Conservation (phyloP, 2,797 vertebrate genomes). For the Pitangus sulphuratus region DNA sequence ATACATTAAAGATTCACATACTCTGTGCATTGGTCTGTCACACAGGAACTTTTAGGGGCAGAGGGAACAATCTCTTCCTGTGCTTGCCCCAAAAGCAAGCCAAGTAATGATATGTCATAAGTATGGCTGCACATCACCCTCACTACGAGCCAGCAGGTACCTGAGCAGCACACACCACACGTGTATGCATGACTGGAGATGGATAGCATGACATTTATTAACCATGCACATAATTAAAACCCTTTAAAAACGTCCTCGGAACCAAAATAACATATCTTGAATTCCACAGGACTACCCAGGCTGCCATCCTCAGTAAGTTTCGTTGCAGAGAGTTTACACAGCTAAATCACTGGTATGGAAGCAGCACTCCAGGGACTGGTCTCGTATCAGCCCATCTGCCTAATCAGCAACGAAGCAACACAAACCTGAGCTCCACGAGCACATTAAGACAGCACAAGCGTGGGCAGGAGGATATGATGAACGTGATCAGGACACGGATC, state of each 20-base stretch:
- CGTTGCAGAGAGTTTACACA: neutral
- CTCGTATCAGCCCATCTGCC: neutral
- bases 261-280: conserved; percentile 35
- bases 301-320: conserved; percentile 41
- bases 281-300: conserved; percentile 25
- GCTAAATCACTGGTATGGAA: conserved; percentile 6
- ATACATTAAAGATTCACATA: neutral
- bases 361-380: neutral
- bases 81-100: neutral
- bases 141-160: neutral
- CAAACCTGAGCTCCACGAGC: neutral
- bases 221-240: conserved; percentile 56
- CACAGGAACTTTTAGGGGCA: neutral
- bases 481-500: neutral
- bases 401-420: neutral
- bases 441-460: neutral
- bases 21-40: neutral
- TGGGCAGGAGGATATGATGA: accelerated
- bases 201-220: conserved; percentile 47
- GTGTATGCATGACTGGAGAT: neutral
- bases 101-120: neutral
- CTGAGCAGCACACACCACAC: neutral
- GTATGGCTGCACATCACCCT: neutral
- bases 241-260: conserved; percentile 19
- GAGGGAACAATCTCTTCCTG: neutral